Evolutionary conservation across 2,113 vertebrate genomes (phyloP), one percentile per base, ranked within the genome.

Genomic region (Psittacus erithacus): DNA sequence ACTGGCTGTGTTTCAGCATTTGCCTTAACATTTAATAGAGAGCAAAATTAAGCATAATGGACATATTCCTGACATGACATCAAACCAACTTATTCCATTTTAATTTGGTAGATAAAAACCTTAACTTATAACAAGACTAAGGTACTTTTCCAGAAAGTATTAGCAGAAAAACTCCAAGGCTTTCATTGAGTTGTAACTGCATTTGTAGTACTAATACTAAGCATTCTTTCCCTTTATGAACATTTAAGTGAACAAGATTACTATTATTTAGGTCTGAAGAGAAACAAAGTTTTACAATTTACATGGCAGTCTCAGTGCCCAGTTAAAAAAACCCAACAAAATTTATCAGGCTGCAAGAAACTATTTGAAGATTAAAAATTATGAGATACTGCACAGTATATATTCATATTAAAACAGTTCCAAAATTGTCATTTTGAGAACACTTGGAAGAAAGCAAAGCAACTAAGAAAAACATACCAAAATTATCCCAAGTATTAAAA

Each of bases 1-100:
- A 97, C 86, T 22, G 98, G 96, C 23, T 98, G 98, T 55, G 98
- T 82, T 43, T 97, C 60, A 93, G 98, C 98, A 76, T 97, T 97
- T 71, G 96, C 97, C 98, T 97, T 93, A 46, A 93, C 17, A 75
- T 78, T 94, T 96, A 71, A 86, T 17, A 89, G 47, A 68, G 5
- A 65, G 33, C 6, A 92, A 88, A 79, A 68, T 41, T 18, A 94
- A 18, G 86, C 15, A 71, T 4, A 64, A 82, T 1, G 29, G 28
- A 79, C 23, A 39, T 27, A 65, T 2, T 63, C 18, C n/a, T 63
- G 41, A 74, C 38, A 59, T 6, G 20, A 70, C 59, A 50, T 79
- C 31, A 63, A 70, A 62, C 27, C n/a, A 83, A 59, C 23, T 71
- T 8, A 22, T 47, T n/a, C 23, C 13, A 23, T 63, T 84, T 38